Evolutionary conservation across 2,888 invertebrate species (phyloP).

Genomic region (Platycheirus albimanus): DNA sequence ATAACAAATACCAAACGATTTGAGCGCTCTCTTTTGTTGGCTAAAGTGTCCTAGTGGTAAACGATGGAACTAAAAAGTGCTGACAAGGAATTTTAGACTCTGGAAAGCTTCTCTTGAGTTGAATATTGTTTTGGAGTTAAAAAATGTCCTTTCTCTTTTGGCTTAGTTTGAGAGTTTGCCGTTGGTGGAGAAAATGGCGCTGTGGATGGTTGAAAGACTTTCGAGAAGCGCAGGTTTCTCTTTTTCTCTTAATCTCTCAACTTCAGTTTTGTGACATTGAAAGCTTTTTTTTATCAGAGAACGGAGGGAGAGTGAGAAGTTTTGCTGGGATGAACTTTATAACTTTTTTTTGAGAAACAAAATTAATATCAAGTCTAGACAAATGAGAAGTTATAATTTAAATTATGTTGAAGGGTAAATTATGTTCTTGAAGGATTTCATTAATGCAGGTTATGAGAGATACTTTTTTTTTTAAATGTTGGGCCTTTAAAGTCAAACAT

Average conservation of each 20-base stretch:
- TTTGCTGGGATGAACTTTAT: not conserved
- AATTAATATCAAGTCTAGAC: constrained; percentile 63
- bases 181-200: constrained; percentile 29
- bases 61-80: constrained; percentile 40
- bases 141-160: constrained; percentile 34
- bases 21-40: constrained; percentile 22
- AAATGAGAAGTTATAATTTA: constrained; percentile 44
- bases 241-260: too few relatives aligned
- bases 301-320: not conserved
- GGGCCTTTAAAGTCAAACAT: too few relatives aligned
- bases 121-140: not conserved
- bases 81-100: constrained; percentile 32
- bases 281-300: constrained; percentile 1
- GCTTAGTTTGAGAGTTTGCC: constrained; percentile 14
- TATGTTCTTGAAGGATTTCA: not conserved
- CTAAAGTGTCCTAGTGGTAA: constrained; percentile 4
- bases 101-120: constrained; percentile 61
- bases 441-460: not conserved
- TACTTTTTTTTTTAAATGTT: not conserved
- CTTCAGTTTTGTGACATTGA: not conserved
- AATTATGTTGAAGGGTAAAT: constrained; percentile 8
- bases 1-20: constrained; percentile 28
- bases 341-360: constrained; percentile 6
- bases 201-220: constrained; percentile 8
- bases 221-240: constrained; percentile 36